A percentile compares a stretch with the other conserved stretches of the same genome.
Conservation (phyloP, 2,888 invertebrate species). For the Melanargia galathea region DNA sequence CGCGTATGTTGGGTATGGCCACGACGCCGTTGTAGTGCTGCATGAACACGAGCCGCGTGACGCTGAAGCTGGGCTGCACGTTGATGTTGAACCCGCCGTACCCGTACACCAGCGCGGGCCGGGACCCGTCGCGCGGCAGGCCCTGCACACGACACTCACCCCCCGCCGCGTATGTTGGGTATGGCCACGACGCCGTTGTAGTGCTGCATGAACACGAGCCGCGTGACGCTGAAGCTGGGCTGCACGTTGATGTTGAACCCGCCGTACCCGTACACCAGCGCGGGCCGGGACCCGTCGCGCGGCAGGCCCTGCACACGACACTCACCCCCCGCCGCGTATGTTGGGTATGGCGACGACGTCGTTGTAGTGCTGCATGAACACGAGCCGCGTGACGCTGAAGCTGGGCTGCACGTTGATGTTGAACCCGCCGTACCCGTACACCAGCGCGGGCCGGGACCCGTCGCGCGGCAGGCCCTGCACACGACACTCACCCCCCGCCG, state of each 20-base stretch:
- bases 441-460: conserved; percentile 89
- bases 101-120: conserved; percentile 94
- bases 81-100: conserved; percentile 99
- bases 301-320: not conserved
- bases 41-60: conserved; percentile 93
- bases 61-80: conserved; percentile 94
- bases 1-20: conserved; percentile 96
- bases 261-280: no score
- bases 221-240: no score
- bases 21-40: conserved; percentile 94
- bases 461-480: conserved; percentile 85
- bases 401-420: conserved; percentile 95
- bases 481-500: no score
- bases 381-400: conserved; percentile 93
- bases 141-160: conserved; percentile 68
- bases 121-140: conserved; percentile 84
- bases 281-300: no score
- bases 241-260: no score
- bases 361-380: conserved; percentile 94
- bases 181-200: no score
- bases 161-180: no score
- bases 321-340: conserved; percentile 96
- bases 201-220: no score
- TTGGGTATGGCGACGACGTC: conserved; percentile 96
- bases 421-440: conserved; percentile 99